These are phyloP conservation scores for Rafetus swinhoei DNA, from an alignment of 2,113 vertebrate genomes.

Conservation along the genomic window DNA sequence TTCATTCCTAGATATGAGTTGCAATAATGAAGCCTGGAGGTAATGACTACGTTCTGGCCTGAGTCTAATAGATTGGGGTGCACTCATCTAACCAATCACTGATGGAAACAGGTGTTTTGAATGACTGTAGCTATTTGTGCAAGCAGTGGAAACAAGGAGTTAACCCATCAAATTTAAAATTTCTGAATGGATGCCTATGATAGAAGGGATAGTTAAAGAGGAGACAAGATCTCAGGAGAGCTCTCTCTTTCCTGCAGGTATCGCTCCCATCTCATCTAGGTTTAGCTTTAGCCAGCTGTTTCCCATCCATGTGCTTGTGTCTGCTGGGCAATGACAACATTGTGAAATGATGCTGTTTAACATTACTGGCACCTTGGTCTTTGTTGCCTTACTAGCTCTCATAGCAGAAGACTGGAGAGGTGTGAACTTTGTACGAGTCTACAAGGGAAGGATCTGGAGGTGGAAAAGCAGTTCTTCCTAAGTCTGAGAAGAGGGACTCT, in stretches of 20 bases:
- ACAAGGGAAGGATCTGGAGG: background rate
- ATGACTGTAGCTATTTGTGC: accelerated
- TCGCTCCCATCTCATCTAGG: accelerated
- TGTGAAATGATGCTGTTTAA: background rate
- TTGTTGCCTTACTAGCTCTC: background rate
- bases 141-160: background rate
- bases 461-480: background rate
- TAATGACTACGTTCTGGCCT: background rate
- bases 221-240: background rate
- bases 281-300: background rate
- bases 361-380: background rate
- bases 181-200: background rate
- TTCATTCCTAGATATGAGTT: background rate
- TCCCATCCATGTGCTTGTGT: background rate
- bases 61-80: background rate
- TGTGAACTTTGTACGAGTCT: background rate
- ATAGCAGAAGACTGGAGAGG: background rate
- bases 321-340: background rate
- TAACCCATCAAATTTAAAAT: background rate
- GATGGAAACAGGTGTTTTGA: background rate
- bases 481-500: background rate
- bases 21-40: background rate
- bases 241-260: background rate
- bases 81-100: background rate
- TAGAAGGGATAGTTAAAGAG: background rate